Evolutionary conservation across 2,888 invertebrate genomes (phyloP).

Genomic region (Torymus aiolomorphi): DNA sequence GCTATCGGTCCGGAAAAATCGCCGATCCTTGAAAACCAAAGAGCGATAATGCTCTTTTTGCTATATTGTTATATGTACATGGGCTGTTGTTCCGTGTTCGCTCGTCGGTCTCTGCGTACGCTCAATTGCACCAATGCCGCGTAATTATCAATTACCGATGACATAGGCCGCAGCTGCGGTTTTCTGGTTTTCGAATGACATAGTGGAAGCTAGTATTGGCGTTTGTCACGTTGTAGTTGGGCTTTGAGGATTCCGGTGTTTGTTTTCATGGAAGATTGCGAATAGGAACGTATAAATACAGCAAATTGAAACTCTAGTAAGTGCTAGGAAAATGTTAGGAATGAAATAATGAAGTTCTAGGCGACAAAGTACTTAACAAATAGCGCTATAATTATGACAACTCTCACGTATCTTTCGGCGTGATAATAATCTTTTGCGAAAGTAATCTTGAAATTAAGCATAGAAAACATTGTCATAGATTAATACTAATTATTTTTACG

Average conservation of each 20-base stretch:
- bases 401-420: too few relatives aligned
- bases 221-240: background rate
- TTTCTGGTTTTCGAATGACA: background rate
- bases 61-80: slow-evolving; percentile 3
- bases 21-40: slow-evolving; percentile 60
- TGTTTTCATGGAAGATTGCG: background rate
- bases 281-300: too few relatives aligned
- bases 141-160: slow-evolving; percentile 39
- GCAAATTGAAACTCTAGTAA: too few relatives aligned
- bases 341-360: too few relatives aligned
- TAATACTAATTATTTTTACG: too few relatives aligned
- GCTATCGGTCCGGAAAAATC: slow-evolving; percentile 60
- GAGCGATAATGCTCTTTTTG: slow-evolving; percentile 41
- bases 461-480: too few relatives aligned
- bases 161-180: background rate
- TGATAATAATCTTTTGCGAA: too few relatives aligned
- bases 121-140: slow-evolving; percentile 6
- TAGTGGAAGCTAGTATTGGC: too few relatives aligned
- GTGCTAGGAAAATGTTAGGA: too few relatives aligned
- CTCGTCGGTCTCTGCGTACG: background rate
- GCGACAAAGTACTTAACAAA: too few relatives aligned
- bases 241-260: background rate
- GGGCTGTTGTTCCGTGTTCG: slow-evolving; percentile 25
- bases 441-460: too few relatives aligned
- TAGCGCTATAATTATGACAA: too few relatives aligned